Conservation (phyloP, 2,888 invertebrate species). For the Liodrosophila aerea region DNA sequence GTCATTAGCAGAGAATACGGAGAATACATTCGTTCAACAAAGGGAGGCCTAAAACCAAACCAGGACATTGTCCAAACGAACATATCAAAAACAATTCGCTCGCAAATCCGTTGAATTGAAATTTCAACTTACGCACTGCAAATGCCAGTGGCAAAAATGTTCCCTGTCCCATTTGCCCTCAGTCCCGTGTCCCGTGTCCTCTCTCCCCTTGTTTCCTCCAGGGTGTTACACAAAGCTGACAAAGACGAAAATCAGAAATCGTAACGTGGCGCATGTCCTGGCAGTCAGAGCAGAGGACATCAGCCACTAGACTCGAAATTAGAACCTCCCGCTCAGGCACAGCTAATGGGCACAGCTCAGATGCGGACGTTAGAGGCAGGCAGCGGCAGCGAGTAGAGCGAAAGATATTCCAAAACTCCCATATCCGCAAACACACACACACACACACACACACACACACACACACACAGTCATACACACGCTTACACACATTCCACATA, state of each 20-base stretch:
- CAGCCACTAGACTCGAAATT: constrained; percentile 70
- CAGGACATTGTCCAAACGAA: constrained; percentile 53
- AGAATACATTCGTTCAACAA: too few species aligned
- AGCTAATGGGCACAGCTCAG: constrained; percentile 68
- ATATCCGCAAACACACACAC: constrained; percentile 63
- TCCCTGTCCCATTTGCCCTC: constrained; percentile 12
- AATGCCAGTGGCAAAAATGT: constrained; percentile 40
- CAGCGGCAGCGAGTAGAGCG: constrained; percentile 35
- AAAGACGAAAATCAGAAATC: constrained; percentile 76
- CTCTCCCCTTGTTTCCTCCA: neutral
- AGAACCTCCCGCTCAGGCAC: constrained; percentile 73
- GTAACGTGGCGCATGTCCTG: constrained; percentile 72
- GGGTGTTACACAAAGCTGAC: constrained; percentile 64
- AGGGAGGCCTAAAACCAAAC: constrained; percentile 30
- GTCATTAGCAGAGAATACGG: constrained; percentile 43
- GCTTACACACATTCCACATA: constrained; percentile 63
- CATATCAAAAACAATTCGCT: constrained; percentile 73
- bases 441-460: too few species aligned
- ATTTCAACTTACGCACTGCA: constrained; percentile 67
- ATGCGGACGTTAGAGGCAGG: constrained; percentile 15
- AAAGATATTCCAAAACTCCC: constrained; percentile 78
- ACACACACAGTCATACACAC: too few species aligned
- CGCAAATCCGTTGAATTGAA: constrained; percentile 76
- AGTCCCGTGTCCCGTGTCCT: constrained; percentile 2
- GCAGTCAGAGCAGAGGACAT: constrained; percentile 30